phyloP scores from a whole-genome alignment of 1,140 invertebrate species.

The Gonioctena quinquepunctata region DNA sequence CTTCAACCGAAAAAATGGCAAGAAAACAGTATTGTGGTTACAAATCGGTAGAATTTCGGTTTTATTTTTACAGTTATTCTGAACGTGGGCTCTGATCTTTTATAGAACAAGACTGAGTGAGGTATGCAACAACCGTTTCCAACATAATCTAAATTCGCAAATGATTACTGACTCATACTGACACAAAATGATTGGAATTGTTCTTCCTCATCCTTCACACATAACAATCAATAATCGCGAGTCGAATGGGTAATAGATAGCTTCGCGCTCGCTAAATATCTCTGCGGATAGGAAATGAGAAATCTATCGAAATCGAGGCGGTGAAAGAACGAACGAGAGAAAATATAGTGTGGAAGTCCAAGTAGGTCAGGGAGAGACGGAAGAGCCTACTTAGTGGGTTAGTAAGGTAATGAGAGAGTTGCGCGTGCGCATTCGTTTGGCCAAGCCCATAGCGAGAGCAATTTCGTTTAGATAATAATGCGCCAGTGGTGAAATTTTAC shows the following conservation, averaged over 20 bases:
- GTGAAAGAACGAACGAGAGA: conserved; percentile 14
- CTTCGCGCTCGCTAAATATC: background rate
- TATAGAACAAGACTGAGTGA: too few relatives aligned
- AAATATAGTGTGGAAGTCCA: conserved; percentile 12
- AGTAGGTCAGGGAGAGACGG: conserved; percentile 33
- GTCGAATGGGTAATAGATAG: background rate
- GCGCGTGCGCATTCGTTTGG: conserved; percentile 1
- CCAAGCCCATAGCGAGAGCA: background rate
- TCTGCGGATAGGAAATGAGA: background rate
- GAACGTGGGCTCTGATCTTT: too few relatives aligned
- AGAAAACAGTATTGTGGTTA: too few relatives aligned
- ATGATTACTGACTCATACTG: too few relatives aligned
- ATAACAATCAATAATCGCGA: background rate
- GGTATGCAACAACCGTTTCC: too few relatives aligned
- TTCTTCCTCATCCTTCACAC: background rate
- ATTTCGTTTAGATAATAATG: too few relatives aligned
- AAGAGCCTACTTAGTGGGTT: conserved; percentile 27
- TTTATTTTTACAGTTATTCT: too few relatives aligned
- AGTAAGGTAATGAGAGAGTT: conserved; percentile 31
- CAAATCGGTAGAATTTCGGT: too few relatives aligned
- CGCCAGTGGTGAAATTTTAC: too few relatives aligned
- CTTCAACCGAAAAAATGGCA: too few relatives aligned
- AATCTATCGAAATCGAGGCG: conserved; percentile 9
- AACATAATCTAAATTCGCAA: too few relatives aligned
- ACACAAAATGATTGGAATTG: too few relatives aligned